These are phyloP conservation scores for Atta cephalotes DNA, from an alignment of 1,140 invertebrate genomes.

Conservation along the genomic window DNA sequence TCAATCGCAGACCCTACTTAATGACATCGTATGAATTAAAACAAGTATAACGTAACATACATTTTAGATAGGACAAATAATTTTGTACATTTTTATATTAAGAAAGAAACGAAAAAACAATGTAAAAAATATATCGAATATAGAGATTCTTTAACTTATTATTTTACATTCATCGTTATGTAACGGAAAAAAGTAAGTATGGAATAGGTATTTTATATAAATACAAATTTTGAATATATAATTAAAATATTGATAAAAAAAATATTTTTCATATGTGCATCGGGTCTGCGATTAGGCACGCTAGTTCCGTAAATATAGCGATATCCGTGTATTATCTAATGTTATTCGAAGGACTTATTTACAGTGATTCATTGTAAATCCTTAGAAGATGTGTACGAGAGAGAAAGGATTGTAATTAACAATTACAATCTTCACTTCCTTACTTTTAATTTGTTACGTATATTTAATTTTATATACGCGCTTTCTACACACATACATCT, in stretches of 20 bases:
- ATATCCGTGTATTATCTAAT: conserved; percentile 56
- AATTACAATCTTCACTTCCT: conserved; percentile 32
- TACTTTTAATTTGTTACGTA: background rate
- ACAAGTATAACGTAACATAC: background rate
- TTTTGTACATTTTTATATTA: background rate
- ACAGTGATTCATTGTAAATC: conserved; percentile 53
- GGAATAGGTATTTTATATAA: background rate
- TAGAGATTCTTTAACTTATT: conserved; percentile 1
- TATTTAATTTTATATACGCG: conserved; percentile 17
- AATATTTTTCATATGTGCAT: background rate
- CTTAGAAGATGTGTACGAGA: conserved; percentile 55
- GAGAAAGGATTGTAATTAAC: conserved; percentile 9
- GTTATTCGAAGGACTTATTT: conserved; percentile 53
- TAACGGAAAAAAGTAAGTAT: background rate
- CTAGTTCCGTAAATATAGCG: conserved; percentile 57
- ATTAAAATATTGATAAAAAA: conserved; percentile 1
- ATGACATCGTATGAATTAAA: background rate
- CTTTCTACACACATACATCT: background rate
- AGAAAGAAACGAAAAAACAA: conserved; percentile 8
- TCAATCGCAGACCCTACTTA: conserved; percentile 47
- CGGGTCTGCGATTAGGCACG: conserved; percentile 64
- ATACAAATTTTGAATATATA: conserved; percentile 2
- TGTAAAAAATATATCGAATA: conserved; percentile 26
- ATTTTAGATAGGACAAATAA: conserved; percentile 14
- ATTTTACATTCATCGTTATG: background rate